Base-by-base conservation (phyloP, 35 echinoderm and acorn worm species). In the Ophioderma brevispina region DNA sequence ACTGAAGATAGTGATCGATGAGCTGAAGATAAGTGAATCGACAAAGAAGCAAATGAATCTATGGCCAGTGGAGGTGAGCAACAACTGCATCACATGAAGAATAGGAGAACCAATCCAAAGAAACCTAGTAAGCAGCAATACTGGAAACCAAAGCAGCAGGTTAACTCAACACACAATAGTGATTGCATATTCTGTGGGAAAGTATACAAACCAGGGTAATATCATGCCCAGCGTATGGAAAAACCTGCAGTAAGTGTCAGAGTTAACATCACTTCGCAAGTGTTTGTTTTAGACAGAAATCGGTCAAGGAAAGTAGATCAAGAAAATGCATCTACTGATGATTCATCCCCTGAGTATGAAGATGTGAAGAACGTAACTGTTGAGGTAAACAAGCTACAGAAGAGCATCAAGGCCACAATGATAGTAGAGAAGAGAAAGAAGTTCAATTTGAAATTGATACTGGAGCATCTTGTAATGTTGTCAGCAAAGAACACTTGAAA, bases 211-310 rank as follows among this genome's bases (percentile, higher is more conserved):
- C 40, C 64, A n/a, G 81, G 78, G 10, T 90, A 40, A 82, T 81
- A 43, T 13, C 84, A 31, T 93, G 94, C 84, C 91, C 87, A 28
- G 82, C 91, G 25, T 87, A 86, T 83, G 91, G 91, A 90, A n/a
- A n/a, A n/a, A n/a, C n/a, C n/a, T n/a, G n/a, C n/a, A n/a, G n/a
- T n/a, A n/a, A n/a, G n/a, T n/a, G 91, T 78, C 40, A 70, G 32
- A 96, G 87, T 18, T 25, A n/a, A 21, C 89, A 96, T 35, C 87
- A 90, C 82, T 96, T 87, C 79, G 77, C 86, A 55, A 84, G 37
- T 30, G 31, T 64, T 49, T 93, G 91, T 50, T 38, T 6, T n/a
- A n/a, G n/a, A 14, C 31, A 30, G 40, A 80, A 64, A 59, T 37
- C 31, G 40, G 13, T 33, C 11, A n/a, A 43, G 81, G 75, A 77